A percentile compares a stretch with the other conserved stretches of the same genome.
phyloP scores from a whole-genome alignment of 1,140 invertebrate species.

The Heliconius congener region DNA sequence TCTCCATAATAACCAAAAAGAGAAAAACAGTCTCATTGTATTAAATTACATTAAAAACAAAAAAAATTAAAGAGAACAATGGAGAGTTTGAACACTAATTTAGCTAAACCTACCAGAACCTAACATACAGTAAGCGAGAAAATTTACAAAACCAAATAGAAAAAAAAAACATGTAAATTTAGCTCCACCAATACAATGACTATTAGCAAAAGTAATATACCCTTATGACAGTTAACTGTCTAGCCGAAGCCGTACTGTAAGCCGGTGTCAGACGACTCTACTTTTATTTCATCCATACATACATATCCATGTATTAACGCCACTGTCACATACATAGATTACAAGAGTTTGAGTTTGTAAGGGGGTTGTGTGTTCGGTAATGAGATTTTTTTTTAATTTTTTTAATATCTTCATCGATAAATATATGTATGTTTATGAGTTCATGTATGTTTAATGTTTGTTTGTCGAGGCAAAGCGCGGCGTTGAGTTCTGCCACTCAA shows the following conservation, averaged over 20 bases:
- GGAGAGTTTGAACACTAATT: no score
- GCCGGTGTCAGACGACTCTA: constrained; percentile 63
- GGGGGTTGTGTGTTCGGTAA: neutral
- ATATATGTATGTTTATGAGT: neutral
- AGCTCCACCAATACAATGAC: neutral
- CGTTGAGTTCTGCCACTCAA: no score
- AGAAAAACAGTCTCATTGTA: no score
- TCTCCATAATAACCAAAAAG: no score
- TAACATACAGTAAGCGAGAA: neutral
- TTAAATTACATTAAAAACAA: no score
- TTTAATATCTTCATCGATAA: neutral
- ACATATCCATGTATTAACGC: constrained; percentile 1
- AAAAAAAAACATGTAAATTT: neutral
- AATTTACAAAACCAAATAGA: neutral
- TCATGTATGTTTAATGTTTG: no score
- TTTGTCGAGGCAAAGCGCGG: no score
- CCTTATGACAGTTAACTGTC: constrained; percentile 62
- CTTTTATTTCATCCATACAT: constrained; percentile 49
- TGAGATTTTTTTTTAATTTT: neutral
- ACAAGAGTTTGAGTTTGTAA: neutral
- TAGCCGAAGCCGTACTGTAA: constrained; percentile 70
- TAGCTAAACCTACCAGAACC: no score
- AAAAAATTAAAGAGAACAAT: no score
- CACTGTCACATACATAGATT: neutral
- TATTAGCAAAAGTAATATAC: constrained; percentile 1